Conservation (phyloP, 2,113 vertebrate species). For the Propithecus coquereli region DNA sequence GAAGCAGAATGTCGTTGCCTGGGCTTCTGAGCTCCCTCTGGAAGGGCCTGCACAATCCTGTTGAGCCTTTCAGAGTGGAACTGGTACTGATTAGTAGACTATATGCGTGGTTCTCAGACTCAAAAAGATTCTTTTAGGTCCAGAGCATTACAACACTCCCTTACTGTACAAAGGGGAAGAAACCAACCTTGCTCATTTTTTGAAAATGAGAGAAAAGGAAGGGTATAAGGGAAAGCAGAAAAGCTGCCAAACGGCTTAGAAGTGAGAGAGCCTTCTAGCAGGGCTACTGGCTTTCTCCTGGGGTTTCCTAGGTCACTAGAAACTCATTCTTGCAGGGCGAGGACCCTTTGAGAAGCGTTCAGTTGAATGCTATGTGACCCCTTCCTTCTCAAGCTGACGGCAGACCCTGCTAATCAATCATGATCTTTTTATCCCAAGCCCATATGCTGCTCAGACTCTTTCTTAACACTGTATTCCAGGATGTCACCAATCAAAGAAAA, state of each 20-base stretch:
- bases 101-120: not conserved
- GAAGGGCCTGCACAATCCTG: not conserved
- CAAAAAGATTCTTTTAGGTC: not conserved
- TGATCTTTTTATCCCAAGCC: not conserved
- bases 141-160: not conserved
- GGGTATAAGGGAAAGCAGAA: not conserved
- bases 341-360: not conserved
- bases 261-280: not conserved
- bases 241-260: not conserved
- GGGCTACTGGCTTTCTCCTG: not conserved
- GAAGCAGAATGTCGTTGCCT: too few species aligned
- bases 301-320: not conserved
- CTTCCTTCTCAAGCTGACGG: not conserved
- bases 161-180: not conserved
- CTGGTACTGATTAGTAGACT: not conserved
- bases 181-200: not conserved
- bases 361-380: not conserved
- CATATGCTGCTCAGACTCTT: not conserved
- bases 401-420: not conserved
- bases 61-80: not conserved
- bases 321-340: not conserved
- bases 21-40: not conserved
- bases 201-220: not conserved
- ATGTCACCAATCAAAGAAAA: not conserved
- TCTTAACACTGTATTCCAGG: not conserved